Evolutionary conservation across 2,113 vertebrate genomes (phyloP).

Genomic region (Zonotrichia leucophrys): DNA sequence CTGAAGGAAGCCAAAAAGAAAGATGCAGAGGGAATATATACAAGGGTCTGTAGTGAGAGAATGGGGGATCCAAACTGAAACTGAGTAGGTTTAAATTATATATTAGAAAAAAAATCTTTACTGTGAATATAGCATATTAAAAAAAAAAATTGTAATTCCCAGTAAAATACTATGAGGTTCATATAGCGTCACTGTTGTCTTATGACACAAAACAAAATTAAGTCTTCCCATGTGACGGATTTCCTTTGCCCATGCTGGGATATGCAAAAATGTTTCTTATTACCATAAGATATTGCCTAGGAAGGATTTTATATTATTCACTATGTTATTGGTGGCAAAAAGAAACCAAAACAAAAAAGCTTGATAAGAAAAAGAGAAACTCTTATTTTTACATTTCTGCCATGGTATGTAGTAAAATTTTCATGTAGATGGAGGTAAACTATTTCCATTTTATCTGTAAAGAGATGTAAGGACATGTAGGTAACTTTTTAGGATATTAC

Average conservation of each 20-base stretch:
- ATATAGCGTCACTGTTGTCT: not conserved
- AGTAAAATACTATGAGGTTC: not conserved
- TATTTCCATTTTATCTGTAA: not conserved
- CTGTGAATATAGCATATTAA: not conserved
- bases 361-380: not conserved
- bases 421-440: no score
- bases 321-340: not conserved
- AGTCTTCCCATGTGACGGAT: not conserved
- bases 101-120: not conserved
- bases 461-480: not conserved
- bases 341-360: not conserved
- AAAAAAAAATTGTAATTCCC: not conserved
- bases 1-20: not conserved
- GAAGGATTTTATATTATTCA: not conserved
- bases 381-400: not conserved
- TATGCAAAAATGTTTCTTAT: not conserved
- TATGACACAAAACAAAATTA: not conserved
- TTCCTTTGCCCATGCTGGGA: not conserved
- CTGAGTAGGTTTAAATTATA: no score
- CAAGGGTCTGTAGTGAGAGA: not conserved
- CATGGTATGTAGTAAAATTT: not conserved
- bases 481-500: not conserved
- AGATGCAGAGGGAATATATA: not conserved
- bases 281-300: not conserved
- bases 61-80: not conserved